Base-by-base conservation (phyloP, 2,888 invertebrate species). In the Xanthia togata region DNA sequence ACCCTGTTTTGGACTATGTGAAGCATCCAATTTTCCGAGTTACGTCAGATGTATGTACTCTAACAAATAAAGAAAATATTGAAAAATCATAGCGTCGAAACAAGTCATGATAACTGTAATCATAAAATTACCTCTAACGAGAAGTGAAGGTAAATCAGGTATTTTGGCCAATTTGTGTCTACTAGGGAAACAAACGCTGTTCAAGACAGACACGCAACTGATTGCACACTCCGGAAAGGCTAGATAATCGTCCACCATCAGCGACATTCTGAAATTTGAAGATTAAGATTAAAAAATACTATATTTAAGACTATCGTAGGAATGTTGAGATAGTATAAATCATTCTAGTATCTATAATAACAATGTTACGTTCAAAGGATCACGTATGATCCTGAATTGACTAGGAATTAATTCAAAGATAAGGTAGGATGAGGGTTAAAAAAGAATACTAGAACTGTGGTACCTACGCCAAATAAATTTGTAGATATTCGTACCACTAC, bases 181-280 rank as follows among this genome's bases (percentile, higher is more conserved):
- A 79, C 92, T 93, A 3, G 85, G 64, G 88, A 95, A 96, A 76
- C 94, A 92, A 9, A 96, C 89, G 79, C 96, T 96, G 84, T 97
- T 96, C 90, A 91, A 91, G 82, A 93, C 95, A 79, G 91, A 95
- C 87, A 91, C 97, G 93, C 91, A 98, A 91, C 93, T 97, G 91
- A 93, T 97, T 87, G 92, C 98, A 92, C 91, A 97, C 91, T 93
- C 97, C 84, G 91, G 97, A 88, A 94, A 97, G 2, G 96, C 96
- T 2, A 96, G 88, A 82, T 95, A 96, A 81, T 97, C 97, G 31
- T 96, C 95, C 55, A 96, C 93, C 87, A 93, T 89, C 62, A 97
- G 81, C 91, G 97, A 94, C 96, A 97, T 90, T 95, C 95, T 93
- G 88, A 96, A 91, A 89, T 47, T 11, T 93, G 89, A 91, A 97